A percentile compares a stretch with the other conserved stretches of the same genome.
Evolutionary conservation across 2,113 vertebrate genomes (phyloP).

Genomic region (Oncorhynchus mykiss): DNA sequence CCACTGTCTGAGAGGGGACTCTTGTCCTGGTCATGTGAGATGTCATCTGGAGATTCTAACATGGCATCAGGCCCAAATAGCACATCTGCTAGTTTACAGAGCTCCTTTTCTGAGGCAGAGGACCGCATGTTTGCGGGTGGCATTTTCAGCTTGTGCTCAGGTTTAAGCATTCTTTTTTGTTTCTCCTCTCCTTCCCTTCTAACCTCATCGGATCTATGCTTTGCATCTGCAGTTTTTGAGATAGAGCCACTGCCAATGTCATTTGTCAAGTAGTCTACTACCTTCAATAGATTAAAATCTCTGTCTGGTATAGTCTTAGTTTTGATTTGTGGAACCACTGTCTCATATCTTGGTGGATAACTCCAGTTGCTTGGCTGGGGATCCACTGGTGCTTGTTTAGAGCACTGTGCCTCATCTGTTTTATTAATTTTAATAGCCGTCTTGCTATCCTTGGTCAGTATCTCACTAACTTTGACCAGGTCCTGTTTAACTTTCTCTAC

Average conservation of each 20-base stretch:
- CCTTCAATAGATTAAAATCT: slow-evolving; percentile 93
- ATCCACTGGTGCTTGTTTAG: slow-evolving; percentile 85
- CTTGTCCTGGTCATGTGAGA: slow-evolving; percentile 96
- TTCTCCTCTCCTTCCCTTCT: slow-evolving; percentile 94
- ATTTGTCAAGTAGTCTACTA: slow-evolving; percentile 93
- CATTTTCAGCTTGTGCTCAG: slow-evolving; percentile 98
- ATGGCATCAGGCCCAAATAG: slow-evolving; percentile 91
- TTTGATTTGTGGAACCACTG: slow-evolving; percentile 84
- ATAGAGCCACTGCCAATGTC: slow-evolving; percentile 87
- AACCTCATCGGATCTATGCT: slow-evolving; percentile 87
- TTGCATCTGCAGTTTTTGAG: slow-evolving; percentile 81
- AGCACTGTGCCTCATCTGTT: slow-evolving; percentile 86
- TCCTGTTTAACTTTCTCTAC: slow-evolving; percentile 99
- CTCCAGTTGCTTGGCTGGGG: slow-evolving; percentile 83
- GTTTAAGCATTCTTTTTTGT: slow-evolving; percentile 92
- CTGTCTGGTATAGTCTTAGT: slow-evolving; percentile 83
- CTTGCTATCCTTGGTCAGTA: slow-evolving; percentile 88
- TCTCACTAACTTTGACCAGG: slow-evolving; percentile 98
- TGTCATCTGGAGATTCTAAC: slow-evolving; percentile 94
- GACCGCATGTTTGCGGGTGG: slow-evolving; percentile 91
- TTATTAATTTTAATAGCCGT: slow-evolving; percentile 78
- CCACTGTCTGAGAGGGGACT: slow-evolving; percentile 97
- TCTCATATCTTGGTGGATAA: slow-evolving; percentile 79
- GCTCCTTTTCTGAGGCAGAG: slow-evolving; percentile 91
- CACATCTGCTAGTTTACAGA: slow-evolving; percentile 89